Evolutionary conservation across 2,888 invertebrate species (phyloP), one percentile per base, ranked within the genome.

Genomic region (Caenorhabditis plicata): DNA sequence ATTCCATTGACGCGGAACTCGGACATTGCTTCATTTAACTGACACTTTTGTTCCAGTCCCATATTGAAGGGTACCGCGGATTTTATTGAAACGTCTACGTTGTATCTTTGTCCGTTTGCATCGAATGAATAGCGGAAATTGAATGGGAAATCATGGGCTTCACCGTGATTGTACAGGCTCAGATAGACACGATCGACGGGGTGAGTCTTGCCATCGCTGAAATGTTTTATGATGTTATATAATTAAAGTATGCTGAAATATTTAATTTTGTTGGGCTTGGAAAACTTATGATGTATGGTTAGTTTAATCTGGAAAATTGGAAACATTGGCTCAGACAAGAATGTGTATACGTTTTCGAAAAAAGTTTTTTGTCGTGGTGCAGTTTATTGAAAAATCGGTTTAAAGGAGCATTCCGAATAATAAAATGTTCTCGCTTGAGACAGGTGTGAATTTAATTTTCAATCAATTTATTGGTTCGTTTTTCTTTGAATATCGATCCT

Each of bases 1-100:
- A 86, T 11, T 0, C 87, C 88, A 74, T 88, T 87, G 2, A 88
- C 85, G 39, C 84, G 82, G 52, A 86, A 87, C 9, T 81, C 82
- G 54, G 85, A 85, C 82, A 87, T 85, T 32, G 39, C 86, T 48
- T 77, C 77, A 47, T 71, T 61, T 8, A 77, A 69, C 46, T 72
- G 68, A 40, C 65, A 67, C 7, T 62, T 64, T 46, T 61, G 54
- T 35, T 76, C 69, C 31, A 72, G 44, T 3, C 77, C 77, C 73
- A 77, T 75, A 51, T 75, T 75, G 62, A 77, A 77, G 4, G 71
- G 61, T 11, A 62, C 61, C 0, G 38, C 55, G 5, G n/a, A n/a
- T n/a, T n/a, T n/a, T n/a, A n/a, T n/a, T n/a, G n/a, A 5, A 15
- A 58, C 67, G 42, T 72, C 62, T 1, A 63, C 68, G 19, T 71